phyloP scores from a whole-genome alignment of 1,140 invertebrate genomes.

The Drosophila aff. region DNA sequence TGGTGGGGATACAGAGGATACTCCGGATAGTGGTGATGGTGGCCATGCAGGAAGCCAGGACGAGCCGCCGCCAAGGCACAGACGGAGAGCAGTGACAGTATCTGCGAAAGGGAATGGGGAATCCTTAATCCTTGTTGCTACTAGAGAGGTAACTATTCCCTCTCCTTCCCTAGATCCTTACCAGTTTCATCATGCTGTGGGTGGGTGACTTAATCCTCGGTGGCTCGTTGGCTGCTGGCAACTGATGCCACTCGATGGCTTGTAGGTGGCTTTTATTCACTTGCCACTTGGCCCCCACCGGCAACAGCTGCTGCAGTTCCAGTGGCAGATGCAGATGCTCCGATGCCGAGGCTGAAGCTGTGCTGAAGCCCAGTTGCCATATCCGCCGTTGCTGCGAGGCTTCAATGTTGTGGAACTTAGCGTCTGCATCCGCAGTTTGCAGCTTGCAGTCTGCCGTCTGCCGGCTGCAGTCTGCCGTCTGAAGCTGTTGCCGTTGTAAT shows the following conservation, averaged over 20 bases:
- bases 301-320: conserved; percentile 45
- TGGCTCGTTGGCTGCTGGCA: conserved; percentile 60
- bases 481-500: conserved; percentile 60
- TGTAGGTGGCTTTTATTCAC: conserved; percentile 74
- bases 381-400: conserved; percentile 67
- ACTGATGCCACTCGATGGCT: conserved; percentile 72
- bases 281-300: conserved; percentile 48
- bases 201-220: conserved; percentile 36
- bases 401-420: conserved; percentile 50
- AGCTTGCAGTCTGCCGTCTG: not conserved
- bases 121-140: not conserved
- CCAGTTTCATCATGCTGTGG: conserved; percentile 74
- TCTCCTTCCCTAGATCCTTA: conserved; percentile 43
- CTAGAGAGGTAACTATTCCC: not conserved
- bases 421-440: conserved; percentile 72
- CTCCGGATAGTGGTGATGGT: conserved; percentile 76
- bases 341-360: conserved; percentile 43
- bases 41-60: conserved; percentile 79
- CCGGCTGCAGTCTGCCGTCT: conserved; percentile 17
- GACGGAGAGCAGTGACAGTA: conserved; percentile 60
- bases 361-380: conserved; percentile 47
- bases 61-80: conserved; percentile 61
- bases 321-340: conserved; percentile 74
- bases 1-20: conserved; percentile 59
- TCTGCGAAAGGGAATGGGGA: conserved; percentile 14